Evolutionary conservation across 2,113 vertebrate species (phyloP), one percentile per base, ranked within the genome.

Genomic region (Nicator chloris): DNA sequence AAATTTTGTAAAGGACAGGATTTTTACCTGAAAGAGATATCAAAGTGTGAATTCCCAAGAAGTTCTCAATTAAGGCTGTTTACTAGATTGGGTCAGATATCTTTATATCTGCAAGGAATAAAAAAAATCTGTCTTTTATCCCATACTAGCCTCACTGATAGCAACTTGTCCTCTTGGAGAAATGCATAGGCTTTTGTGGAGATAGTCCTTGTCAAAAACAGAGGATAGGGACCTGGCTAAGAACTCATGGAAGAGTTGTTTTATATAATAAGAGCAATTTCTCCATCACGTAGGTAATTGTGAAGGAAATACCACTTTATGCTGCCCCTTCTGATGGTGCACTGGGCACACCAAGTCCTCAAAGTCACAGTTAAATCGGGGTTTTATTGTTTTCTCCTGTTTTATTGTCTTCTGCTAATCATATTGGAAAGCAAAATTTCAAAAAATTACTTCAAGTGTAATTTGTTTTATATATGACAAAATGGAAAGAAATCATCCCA

Each of bases 201-300:
- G 44, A 54, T 15, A 24, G 13, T 59, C 47, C 18, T 56, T 51
- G 18, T 33, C 26, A 59, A 54, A 90, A 82, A 19, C 2, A 81
- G 9, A 71, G 11, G 16, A 30, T 6, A 39, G 23, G 7, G 6
- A 90, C 7, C 13, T 84, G 20, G 7, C 5, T 82, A 75, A 49
- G 33, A 49, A 50, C 6, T 23, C 6, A 4, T 35, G 13, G 28
- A 68, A 75, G 35, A 76, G 11, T 23, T 30, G 8, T 12, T 45
- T 10, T 51, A 44, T 51, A 33, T 60, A 60, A 26, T 80, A 61
- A 47, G 56, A 64, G 8, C n/a, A 42, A 61, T 69, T 50, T 87
- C 20, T 82, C 80, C 44, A 40, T 70, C 7, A 22, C 0, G 0
- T 5, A 17, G 11, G 11, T 53, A 69, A 61, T 30, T 0, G 0